Conservation (phyloP, 64 coral and sea anemone species). For the Stylophora pistillata region DNA sequence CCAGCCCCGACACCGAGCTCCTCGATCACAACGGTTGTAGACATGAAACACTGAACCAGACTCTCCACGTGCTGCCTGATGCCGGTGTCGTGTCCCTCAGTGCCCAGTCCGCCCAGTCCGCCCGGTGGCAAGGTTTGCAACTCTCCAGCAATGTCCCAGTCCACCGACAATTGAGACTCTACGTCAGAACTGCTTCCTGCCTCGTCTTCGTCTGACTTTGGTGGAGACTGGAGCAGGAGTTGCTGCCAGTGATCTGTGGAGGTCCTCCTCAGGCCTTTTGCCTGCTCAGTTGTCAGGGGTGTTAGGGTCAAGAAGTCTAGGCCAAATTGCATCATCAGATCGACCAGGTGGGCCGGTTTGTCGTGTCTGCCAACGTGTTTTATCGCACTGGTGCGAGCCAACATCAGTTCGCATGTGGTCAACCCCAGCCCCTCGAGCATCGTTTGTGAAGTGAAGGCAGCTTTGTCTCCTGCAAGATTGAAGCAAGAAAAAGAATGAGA, state of each 20-base stretch:
- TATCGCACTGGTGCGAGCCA: constrained; percentile 4
- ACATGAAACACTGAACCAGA: no score
- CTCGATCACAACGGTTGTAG: background rate
- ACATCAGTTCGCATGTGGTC: constrained; percentile 25
- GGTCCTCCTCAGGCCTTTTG: background rate
- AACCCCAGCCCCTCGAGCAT: constrained; percentile 41
- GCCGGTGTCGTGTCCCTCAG: no score
- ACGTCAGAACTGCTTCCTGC: no score
- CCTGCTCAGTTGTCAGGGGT: constrained; percentile 7
- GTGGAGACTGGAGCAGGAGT: no score
- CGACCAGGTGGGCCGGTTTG: constrained; percentile 32
- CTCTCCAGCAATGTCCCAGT: no score
- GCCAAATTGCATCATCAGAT: background rate
- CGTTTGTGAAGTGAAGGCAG: background rate
- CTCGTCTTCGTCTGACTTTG: no score
- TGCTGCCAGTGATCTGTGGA: no score
- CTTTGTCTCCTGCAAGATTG: background rate
- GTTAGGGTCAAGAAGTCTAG: constrained; percentile 42
- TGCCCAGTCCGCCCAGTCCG: no score
- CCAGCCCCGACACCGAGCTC: background rate
- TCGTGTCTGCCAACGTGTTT: constrained; percentile 5
- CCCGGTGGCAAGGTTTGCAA: no score
- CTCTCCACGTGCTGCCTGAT: no score
- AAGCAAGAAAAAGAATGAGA: no score
- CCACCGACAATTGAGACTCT: no score